Evolutionary conservation across 2,113 vertebrate genomes (phyloP), one percentile per base, ranked within the genome.

Genomic region (Hemichromis elongatus): DNA sequence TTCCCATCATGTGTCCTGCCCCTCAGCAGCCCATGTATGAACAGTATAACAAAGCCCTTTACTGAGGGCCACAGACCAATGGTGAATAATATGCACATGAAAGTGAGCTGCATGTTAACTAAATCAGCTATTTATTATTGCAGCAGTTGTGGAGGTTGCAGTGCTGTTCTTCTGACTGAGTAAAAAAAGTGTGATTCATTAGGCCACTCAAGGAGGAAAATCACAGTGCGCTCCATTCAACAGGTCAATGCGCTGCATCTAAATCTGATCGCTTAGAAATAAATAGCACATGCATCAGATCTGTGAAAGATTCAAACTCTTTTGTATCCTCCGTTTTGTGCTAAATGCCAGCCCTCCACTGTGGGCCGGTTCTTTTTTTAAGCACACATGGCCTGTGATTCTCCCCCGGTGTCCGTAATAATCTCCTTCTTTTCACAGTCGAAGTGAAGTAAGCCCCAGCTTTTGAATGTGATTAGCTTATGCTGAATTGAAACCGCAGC

Each of bases 1-100:
- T 70, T 21, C 9, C 80, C 63, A 83, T 80, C 93, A 86, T 79
- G 80, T 91, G 93, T 79, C 40, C 21, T 37, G 26, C 16, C 42
- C 68, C 24, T 73, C 40, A 54, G 63, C 24, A 83, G 68, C 5
- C 40, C 9, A 56, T 33, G 50, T 61, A 78, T 4, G 40, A 30
- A 50, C 66, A 47, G 2, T 26, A 24, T 18, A 56, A 33, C 68
- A 57, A 73, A 77, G 30, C 50, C 75, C 19, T 61, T 79, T 61
- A 75, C 70, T 40, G 56, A 86, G 57, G 28, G 9, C 33, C 66
- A 73, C 66, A 73, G 42, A 70, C 24, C 11, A 70, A 70, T 26
- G 9, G 21, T 73, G 40, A 47, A 28, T 28, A 73, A 45, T 70
- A 47, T 2, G 66, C 37, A 70, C 5, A 40, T 3, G 37, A 70